phyloP scores from a whole-genome alignment of 1,140 invertebrate genomes.

The Littorina saxatilis region DNA sequence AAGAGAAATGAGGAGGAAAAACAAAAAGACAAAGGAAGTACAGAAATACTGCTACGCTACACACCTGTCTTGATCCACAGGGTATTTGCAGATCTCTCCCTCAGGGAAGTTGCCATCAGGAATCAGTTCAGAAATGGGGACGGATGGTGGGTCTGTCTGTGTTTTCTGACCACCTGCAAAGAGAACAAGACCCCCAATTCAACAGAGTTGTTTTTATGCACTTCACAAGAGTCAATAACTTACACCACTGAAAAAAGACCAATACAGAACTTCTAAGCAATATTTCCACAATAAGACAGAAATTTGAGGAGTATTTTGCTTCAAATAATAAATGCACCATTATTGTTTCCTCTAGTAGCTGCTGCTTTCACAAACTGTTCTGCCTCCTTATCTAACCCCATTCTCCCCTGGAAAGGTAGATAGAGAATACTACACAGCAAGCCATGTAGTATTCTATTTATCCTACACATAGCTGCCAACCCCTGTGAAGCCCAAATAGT shows the following conservation, averaged over 20 bases:
- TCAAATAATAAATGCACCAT: too few relatives aligned
- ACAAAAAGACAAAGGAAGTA: too few relatives aligned
- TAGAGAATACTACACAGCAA: too few relatives aligned
- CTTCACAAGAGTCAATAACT: neutral
- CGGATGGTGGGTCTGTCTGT: conserved; percentile 90
- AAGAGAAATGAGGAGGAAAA: too few relatives aligned
- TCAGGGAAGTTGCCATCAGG: conserved; percentile 83
- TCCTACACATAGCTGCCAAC: too few relatives aligned
- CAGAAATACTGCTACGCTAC: conserved; percentile 4
- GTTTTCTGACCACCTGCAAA: conserved; percentile 64
- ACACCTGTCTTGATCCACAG: conserved; percentile 70
- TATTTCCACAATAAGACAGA: neutral
- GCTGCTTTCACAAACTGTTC: too few relatives aligned
- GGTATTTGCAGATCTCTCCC: conserved; percentile 77
- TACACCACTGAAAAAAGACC: neutral
- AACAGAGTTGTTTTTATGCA: too few relatives aligned
- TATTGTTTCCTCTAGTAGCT: too few relatives aligned
- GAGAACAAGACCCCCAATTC: neutral
- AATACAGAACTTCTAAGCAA: neutral
- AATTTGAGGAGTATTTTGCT: neutral
- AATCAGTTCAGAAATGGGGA: conserved; percentile 91
- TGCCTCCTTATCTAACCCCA: too few relatives aligned
- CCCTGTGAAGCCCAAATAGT: too few relatives aligned
- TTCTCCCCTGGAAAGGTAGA: too few relatives aligned
- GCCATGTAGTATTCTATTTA: too few relatives aligned